These are phyloP conservation scores for Pocillopora meandrina DNA, from an alignment of 92 coral and sea anemone genomes.

Conservation along the genomic window DNA sequence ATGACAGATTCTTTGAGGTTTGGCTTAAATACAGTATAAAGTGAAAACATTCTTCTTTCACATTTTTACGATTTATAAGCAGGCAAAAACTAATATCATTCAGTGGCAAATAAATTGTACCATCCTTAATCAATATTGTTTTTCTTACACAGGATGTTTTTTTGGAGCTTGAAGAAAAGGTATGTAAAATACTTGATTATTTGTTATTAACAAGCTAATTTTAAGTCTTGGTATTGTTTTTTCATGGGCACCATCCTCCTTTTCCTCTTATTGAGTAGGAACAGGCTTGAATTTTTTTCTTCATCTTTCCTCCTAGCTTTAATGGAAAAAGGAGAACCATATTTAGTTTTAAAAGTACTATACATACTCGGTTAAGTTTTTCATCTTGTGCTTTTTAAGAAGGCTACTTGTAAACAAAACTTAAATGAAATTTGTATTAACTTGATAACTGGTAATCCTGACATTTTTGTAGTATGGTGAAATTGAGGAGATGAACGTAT, in stretches of 20 bases:
- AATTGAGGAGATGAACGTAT: slow-evolving; percentile 99
- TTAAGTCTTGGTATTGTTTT: not conserved
- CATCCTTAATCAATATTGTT: not conserved
- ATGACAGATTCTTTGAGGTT: slow-evolving; percentile 97
- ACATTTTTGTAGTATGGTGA: slow-evolving; percentile 84
- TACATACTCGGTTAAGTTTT: no score
- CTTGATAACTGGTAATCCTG: not conserved
- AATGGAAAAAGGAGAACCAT: no score
- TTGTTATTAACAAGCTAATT: not conserved
- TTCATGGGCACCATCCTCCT: not conserved
- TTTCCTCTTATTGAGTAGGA: not conserved
- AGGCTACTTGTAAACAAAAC: no score
- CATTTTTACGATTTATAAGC: no score
- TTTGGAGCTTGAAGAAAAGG: slow-evolving; percentile 96
- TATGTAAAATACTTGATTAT: not conserved
- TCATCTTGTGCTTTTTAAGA: no score
- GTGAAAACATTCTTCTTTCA: no score
- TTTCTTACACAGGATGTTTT: slow-evolving; percentile 78
- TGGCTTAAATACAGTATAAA: not conserved
- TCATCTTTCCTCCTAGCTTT: no score
- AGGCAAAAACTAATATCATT: no score
- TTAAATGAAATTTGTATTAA: not conserved
- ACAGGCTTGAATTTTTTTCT: no score
- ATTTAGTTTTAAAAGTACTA: no score
- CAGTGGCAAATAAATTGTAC: no score